Conservation (phyloP, 2,888 invertebrate genomes). For the Isotomurus palustris region DNA sequence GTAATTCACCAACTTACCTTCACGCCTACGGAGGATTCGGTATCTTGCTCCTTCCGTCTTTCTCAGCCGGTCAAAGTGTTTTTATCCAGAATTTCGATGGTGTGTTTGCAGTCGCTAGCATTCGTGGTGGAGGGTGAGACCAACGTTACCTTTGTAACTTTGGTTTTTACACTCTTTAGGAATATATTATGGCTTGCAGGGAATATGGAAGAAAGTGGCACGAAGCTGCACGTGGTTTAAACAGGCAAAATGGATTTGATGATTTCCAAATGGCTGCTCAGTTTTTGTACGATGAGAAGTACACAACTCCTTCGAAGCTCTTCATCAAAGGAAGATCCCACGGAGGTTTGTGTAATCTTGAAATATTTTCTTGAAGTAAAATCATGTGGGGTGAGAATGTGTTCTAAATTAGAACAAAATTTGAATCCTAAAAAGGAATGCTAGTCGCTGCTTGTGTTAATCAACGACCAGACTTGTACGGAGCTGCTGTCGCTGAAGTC, state of each 20-base stretch:
- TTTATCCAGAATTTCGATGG: conserved; percentile 87
- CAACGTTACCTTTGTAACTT: neutral
- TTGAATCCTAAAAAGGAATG: too few relatives aligned
- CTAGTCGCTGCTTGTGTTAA: conserved; percentile 91
- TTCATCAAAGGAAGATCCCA: conserved; percentile 93
- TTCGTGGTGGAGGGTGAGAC: conserved; percentile 87
- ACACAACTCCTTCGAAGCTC: conserved; percentile 68
- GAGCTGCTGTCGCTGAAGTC: conserved; percentile 87
- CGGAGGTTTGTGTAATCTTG: too few relatives aligned
- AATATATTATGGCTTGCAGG: conserved; percentile 48
- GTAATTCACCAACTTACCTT: conserved; percentile 67
- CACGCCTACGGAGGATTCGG: conserved; percentile 99
- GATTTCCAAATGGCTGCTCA: conserved; percentile 92
- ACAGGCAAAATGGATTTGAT: conserved; percentile 96
- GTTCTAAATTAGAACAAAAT: too few relatives aligned
- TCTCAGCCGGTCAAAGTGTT: conserved; percentile 77
- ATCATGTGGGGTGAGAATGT: too few relatives aligned
- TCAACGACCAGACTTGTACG: conserved; percentile 90
- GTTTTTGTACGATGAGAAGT: conserved; percentile 73
- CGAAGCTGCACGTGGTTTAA: conserved; percentile 79
- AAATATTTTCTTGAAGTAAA: too few relatives aligned
- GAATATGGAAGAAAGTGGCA: conserved; percentile 99
- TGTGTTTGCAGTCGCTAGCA: conserved; percentile 84
- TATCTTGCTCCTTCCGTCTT: conserved; percentile 81
- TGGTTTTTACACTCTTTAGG: too few relatives aligned